Conservation (phyloP, 2,113 vertebrate species). For the Scolopax mira region DNA sequence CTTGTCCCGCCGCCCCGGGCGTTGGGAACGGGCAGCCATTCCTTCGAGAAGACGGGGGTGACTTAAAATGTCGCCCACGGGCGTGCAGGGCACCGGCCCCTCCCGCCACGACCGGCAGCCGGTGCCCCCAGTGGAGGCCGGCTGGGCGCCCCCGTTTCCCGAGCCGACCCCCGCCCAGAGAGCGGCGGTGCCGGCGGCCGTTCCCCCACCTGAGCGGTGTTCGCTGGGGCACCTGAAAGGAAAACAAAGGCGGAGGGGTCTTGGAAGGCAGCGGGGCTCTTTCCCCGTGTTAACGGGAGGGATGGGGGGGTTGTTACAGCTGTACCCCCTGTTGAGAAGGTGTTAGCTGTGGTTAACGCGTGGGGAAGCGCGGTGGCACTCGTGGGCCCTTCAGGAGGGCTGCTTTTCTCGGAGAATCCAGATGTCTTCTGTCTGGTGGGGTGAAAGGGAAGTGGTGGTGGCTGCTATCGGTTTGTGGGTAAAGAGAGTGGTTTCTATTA, state of each 20-base stretch:
- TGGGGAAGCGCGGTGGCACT: not conserved
- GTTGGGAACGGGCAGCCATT: too few species aligned
- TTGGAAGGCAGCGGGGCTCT: not conserved
- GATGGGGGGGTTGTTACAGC: not conserved
- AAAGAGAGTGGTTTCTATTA: not conserved
- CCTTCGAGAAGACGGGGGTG: not conserved
- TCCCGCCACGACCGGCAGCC: not conserved
- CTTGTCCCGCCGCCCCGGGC: not conserved
- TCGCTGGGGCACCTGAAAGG: not conserved
- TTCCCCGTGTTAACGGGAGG: accelerated
- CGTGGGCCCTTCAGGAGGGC: not conserved
- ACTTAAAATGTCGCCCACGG: not conserved
- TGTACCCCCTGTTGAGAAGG: accelerated
- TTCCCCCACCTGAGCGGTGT: not conserved
- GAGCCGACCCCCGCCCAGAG: not conserved
- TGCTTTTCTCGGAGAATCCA: not conserved
- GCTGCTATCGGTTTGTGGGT: not conserved
- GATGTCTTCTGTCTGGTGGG: not conserved
- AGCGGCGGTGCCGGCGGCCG: not conserved
- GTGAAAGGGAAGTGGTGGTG: not conserved
- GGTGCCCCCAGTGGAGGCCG: not conserved
- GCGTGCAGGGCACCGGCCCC: not conserved
- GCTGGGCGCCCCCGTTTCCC: too few species aligned
- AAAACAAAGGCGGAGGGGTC: not conserved
- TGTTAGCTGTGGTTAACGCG: not conserved